Evolutionary conservation across 1,140 invertebrate species (phyloP).

Genomic region (Drosophila arizonae): DNA sequence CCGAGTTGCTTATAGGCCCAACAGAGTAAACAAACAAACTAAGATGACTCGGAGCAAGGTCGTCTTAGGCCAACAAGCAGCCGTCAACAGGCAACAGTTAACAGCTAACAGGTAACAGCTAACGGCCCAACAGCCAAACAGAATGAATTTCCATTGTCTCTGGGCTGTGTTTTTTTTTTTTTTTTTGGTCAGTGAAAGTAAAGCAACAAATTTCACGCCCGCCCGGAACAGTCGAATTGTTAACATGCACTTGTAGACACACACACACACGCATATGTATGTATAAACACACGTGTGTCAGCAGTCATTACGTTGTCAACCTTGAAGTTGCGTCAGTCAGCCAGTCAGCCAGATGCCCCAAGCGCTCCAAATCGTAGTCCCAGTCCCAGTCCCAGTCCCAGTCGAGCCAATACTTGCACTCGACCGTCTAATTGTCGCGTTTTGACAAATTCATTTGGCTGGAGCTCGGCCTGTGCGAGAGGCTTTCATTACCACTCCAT

Average conservation of each 20-base stretch:
- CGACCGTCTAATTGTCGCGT: slow-evolving; percentile 65
- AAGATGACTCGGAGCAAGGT: slow-evolving; percentile 52
- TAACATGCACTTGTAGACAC: slow-evolving; percentile 27
- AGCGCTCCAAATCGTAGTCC: slow-evolving; percentile 1
- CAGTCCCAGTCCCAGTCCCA: neutral
- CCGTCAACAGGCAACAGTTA: neutral
- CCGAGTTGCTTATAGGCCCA: slow-evolving; percentile 1
- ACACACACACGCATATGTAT: neutral
- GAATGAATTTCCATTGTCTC: slow-evolving; percentile 71
- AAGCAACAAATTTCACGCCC: slow-evolving; percentile 58
- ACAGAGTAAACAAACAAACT: slow-evolving; percentile 34
- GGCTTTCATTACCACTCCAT: slow-evolving; percentile 60
- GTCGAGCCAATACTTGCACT: slow-evolving; percentile 11
- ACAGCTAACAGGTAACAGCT: neutral
- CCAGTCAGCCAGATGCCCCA: neutral
- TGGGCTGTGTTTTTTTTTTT: neutral
- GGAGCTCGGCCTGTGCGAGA: slow-evolving; percentile 2
- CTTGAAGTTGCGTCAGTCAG: slow-evolving; percentile 59
- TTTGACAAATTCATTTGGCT: slow-evolving; percentile 74
- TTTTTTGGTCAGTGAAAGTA: slow-evolving; percentile 54
- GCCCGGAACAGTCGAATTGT: slow-evolving; percentile 50
- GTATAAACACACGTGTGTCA: slow-evolving; percentile 9
- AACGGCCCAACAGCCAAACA: slow-evolving; percentile 13
- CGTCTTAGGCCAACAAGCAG: slow-evolving; percentile 12
- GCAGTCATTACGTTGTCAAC: slow-evolving; percentile 44